Evolutionary conservation across 2,888 invertebrate genomes (phyloP), one percentile per base, ranked within the genome.

Genomic region (Parascotia fuliginaria): DNA sequence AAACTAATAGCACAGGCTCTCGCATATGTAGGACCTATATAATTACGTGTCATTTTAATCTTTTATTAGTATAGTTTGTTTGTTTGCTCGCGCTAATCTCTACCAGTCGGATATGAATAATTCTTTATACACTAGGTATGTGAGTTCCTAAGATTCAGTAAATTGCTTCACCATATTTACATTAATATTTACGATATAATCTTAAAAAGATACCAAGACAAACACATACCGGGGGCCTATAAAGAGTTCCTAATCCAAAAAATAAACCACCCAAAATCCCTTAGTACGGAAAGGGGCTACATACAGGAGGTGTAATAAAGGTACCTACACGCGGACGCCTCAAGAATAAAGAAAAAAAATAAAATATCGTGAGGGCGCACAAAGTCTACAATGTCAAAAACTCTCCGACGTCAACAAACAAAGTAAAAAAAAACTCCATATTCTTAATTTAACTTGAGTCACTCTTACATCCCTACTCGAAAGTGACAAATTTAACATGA

Each of bases 371-470:
- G 76, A 72, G 78, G 73, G 79, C 75, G 75, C 78, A 73, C 85
- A 86, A 85, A 86, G 81, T 89, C 87, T 78, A 89, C 89, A 89
- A 90, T 91, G 91, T 92, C 90, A 89, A 86, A 88, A 90, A 90
- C 87, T 87, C 87, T 76, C 79, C 77, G 36, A 51, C 40, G 81
- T 86, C 89, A 85, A 91, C 90, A 91, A 91, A 90, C 90, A 89
- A 86, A 87, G 84, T 83, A 80, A 77, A 78, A 79, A n/a, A 79
- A 81, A 87, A 83, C 85, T 89, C 85, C 89, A 91, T 89, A 92
- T 92, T 92, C 92, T 92, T 92, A 92, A 92, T 92, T 91, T 91
- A 92, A 91, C 91, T 91, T 91, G 89, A 91, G 89, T 89, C 89
- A 86, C 87, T 89, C 85, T 87, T 87, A 87, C 89, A 85, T 87